phyloP scores from a whole-genome alignment of 2,888 invertebrate species.

The Dynastes maya region DNA sequence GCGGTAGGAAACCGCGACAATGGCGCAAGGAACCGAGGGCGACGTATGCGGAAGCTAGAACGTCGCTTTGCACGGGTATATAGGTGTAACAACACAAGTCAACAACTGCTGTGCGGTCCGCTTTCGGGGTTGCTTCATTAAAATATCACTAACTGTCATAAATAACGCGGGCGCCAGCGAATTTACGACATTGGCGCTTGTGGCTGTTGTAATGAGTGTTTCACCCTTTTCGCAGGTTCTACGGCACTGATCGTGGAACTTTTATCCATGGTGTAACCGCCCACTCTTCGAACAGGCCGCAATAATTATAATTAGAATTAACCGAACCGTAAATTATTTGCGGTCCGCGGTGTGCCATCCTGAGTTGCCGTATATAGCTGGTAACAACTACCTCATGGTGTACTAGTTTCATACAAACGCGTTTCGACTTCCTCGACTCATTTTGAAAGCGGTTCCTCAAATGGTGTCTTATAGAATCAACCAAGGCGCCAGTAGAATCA shows the following conservation, averaged over 20 bases:
- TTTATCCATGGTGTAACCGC: constrained; percentile 55
- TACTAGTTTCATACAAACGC: neutral
- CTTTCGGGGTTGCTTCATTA: constrained; percentile 53
- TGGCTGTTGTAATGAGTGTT: constrained; percentile 53
- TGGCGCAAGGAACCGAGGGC: neutral
- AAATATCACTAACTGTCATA: constrained; percentile 56
- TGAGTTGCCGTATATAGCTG: neutral
- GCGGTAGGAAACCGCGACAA: constrained; percentile 1
- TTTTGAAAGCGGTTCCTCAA: no score
- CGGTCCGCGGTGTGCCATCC: constrained; percentile 35
- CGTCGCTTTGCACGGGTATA: neutral
- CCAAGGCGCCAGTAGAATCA: no score
- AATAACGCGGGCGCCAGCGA: constrained; percentile 52
- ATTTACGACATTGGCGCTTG: constrained; percentile 52
- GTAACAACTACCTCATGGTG: neutral
- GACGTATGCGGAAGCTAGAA: neutral
- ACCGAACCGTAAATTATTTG: constrained; percentile 58
- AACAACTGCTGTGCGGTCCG: constrained; percentile 18
- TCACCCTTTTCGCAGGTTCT: neutral
- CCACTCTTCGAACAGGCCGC: constrained; percentile 46
- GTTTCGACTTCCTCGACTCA: neutral
- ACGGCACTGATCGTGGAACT: constrained; percentile 49
- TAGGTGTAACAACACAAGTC: constrained; percentile 3
- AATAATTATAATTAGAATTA: constrained; percentile 59
- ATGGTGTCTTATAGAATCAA: no score